Conservation (phyloP, 1,140 invertebrate genomes). For the Eumaeus atala region DNA sequence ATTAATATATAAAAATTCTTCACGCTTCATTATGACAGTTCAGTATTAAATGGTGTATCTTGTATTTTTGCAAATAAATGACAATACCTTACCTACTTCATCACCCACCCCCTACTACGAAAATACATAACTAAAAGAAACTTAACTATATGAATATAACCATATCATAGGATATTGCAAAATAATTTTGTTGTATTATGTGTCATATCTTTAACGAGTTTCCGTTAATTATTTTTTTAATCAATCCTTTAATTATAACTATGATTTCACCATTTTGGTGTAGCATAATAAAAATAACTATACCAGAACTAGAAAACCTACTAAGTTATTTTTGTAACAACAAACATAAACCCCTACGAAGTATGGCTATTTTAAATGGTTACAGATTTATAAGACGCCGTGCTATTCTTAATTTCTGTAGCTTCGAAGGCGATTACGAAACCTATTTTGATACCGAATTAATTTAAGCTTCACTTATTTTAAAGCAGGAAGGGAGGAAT, state of each 20-base stretch:
- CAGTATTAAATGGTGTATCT: too few species aligned
- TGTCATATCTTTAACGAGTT: too few species aligned
- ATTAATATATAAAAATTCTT: too few species aligned
- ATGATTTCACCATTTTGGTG: neutral
- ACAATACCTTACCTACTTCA: too few species aligned
- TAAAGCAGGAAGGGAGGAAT: constrained; percentile 62
- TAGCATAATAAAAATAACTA: neutral
- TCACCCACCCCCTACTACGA: too few species aligned
- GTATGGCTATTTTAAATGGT: neutral
- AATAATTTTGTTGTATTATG: too few species aligned
- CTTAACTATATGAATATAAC: too few species aligned
- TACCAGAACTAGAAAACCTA: neutral
- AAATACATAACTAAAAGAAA: too few species aligned
- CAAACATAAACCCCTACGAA: constrained; percentile 1
- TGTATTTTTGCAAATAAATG: too few species aligned
- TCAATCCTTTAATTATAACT: neutral
- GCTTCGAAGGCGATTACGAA: constrained; percentile 52
- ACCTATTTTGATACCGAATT: constrained; percentile 54
- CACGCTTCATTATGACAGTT: too few species aligned
- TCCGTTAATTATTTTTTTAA: neutral
- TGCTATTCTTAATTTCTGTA: constrained; percentile 57
- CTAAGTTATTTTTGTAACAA: neutral
- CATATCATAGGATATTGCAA: too few species aligned
- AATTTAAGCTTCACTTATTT: constrained; percentile 60
- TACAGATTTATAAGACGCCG: constrained; percentile 32